Base-by-base conservation (phyloP, 2,888 invertebrate species). In the Drymonia ruficornis region DNA sequence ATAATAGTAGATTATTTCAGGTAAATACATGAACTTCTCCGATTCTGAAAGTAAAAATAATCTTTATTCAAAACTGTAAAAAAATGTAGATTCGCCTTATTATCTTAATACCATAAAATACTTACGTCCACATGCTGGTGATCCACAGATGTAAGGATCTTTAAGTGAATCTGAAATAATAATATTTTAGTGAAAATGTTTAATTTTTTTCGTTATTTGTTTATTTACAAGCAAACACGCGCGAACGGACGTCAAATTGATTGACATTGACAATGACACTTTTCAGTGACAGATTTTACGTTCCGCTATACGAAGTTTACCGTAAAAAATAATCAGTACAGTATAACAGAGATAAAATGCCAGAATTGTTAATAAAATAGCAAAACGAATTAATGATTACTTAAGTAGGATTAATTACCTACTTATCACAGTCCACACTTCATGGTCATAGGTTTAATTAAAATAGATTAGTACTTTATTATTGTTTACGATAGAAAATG, bases 61-160 rank as follows among this genome's bases (percentile, higher is more conserved):
- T 23, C 4, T 23, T 23, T 23, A 23, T 23, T 23, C 3, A 23
- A 6, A 23, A 23, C 0, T 23, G 7, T 23, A 1, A 0, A 23
- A 31, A 11, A 9, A 11, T 11, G 31, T 11, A 12, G 0, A 12
- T 11, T 31, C n/a, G n/a, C 1, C 5, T 11, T 2, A 31, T 31
- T 31, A 9, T 31, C 0, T 31, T 31, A 31, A 31, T 31, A 31
- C 12, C 11, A 31, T 31, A 31, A 1, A 31, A 11, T 59, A 91
- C 93, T 93, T 91, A 94, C 94, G 84, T 75, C 93, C 90, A 80
- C 96, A 96, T 65, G 93, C 89, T 36, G 96, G 96, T 47, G 94
- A 86, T 34, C 96, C 96, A 79, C 96, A 96, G 70, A 96, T 95
- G 65, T 94, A 94, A 0, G 96, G 95, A 86, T 96, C 94, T 87